Evolutionary conservation across 2,888 invertebrate species (phyloP), one percentile per base, ranked within the genome.

Genomic region (Heteromyza rotundicornis): DNA sequence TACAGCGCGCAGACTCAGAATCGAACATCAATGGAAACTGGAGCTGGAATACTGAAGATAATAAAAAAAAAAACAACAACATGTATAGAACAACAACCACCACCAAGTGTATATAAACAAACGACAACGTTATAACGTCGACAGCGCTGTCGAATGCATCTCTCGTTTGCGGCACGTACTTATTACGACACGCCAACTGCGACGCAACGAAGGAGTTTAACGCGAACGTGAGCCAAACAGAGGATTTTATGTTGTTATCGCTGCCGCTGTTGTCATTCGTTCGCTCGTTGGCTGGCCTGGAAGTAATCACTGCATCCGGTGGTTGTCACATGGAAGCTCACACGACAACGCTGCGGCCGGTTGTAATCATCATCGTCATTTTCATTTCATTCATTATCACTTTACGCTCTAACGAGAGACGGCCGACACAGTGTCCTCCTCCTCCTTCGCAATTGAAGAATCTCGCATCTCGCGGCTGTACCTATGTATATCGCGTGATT

Each of bases 381-480:
- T 44, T 57, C 63, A 63, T 59, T 57, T 55, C 62, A 64, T 57
- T 24, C 54, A 60, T 16, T 27, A 47, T 32, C 27, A n/a, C 53
- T 27, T 19, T 40, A 53, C 59, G 57, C 56, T 68, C 72, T 56
- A 50, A 35, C 27, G 32, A 23, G 17, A 35, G n/a, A n/a, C n/a
- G n/a, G n/a, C n/a, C n/a, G n/a, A n/a, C n/a, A n/a, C n/a, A n/a
- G n/a, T n/a, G n/a, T n/a, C n/a, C n/a, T n/a, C n/a, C n/a, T n/a
- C n/a, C n/a, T n/a, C n/a, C n/a, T n/a, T n/a, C n/a, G n/a, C n/a
- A n/a, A n/a, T n/a, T n/a, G n/a, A n/a, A n/a, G n/a, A n/a, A n/a
- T n/a, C n/a, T n/a, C n/a, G n/a, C n/a, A n/a, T 14, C n/a, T 40
- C 40, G 40, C 40, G 8, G 12, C 3, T n/a, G 40, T 40, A n/a